These are phyloP conservation scores for Azorinus chamasolen DNA, from an alignment of 2,888 invertebrate species.

Conservation along the genomic window DNA sequence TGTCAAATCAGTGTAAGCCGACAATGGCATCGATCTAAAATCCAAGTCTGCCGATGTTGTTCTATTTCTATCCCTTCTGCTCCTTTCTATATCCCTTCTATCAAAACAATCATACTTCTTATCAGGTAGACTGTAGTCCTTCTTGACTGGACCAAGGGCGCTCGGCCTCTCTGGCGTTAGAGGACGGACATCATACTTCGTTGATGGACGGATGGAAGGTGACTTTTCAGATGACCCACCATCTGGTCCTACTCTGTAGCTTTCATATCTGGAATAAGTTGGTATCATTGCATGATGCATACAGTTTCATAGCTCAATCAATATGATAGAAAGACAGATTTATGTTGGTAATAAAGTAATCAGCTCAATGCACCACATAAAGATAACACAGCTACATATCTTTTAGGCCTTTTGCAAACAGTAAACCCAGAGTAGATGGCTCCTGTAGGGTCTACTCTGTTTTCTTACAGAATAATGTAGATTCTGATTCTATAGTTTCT, in stretches of 20 bases:
- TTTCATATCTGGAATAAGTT: constrained; percentile 57
- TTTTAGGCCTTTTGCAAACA: no score
- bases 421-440: no score
- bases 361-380: no score
- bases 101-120: constrained; percentile 23
- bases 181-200: constrained; percentile 34
- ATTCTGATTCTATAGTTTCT: no score
- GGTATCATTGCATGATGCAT: no score
- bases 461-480: no score
- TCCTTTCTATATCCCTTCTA: constrained; percentile 23
- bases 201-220: constrained; percentile 6
- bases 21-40: constrained; percentile 36
- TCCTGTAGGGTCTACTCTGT: no score
- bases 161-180: constrained; percentile 49
- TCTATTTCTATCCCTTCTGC: constrained; percentile 41
- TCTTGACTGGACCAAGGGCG: constrained; percentile 28
- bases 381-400: no score
- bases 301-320: no score
- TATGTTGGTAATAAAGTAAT: no score
- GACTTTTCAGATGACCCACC: constrained; percentile 62
- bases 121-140: not conserved
- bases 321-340: no score
- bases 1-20: constrained; percentile 33
- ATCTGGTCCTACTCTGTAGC: constrained; percentile 68
- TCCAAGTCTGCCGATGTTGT: constrained; percentile 59